These are phyloP conservation scores for Drosophila kuntzei DNA, from an alignment of 2,888 invertebrate species.

Conservation along the genomic window DNA sequence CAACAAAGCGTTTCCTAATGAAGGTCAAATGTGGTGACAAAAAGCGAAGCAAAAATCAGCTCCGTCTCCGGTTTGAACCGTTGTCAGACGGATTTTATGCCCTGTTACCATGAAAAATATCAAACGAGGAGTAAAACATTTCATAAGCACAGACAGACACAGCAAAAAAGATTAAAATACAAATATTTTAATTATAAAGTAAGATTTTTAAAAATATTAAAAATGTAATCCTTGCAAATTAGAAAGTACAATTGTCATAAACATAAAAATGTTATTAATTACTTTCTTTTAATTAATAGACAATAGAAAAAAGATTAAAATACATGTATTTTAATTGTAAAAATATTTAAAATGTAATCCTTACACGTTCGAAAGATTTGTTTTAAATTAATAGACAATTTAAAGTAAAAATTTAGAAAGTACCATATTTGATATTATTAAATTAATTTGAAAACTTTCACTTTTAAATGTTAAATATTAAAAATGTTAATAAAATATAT, in stretches of 20 bases:
- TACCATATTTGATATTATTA: too few relatives aligned
- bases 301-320: too few relatives aligned
- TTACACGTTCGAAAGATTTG: too few relatives aligned
- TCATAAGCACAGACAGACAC: background rate
- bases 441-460: too few relatives aligned
- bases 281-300: too few relatives aligned
- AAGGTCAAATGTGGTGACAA: constrained; percentile 66
- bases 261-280: too few relatives aligned
- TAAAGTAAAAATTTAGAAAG: too few relatives aligned
- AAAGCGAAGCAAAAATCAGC: constrained; percentile 3
- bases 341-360: too few relatives aligned
- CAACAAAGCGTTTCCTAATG: constrained; percentile 62
- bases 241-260: too few relatives aligned
- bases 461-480: background rate
- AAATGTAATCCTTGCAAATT: background rate
- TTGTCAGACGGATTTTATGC: constrained; percentile 2
- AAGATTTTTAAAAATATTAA: background rate
- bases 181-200: background rate
- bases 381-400: too few relatives aligned
- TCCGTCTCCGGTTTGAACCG: constrained; percentile 3
- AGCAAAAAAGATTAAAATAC: background rate
- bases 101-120: background rate
- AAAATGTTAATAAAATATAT: background rate
- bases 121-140: background rate
- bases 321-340: too few relatives aligned